Evolutionary conservation across 2,113 vertebrate species (phyloP).

Genomic region (Brienomyrus longianalis): DNA sequence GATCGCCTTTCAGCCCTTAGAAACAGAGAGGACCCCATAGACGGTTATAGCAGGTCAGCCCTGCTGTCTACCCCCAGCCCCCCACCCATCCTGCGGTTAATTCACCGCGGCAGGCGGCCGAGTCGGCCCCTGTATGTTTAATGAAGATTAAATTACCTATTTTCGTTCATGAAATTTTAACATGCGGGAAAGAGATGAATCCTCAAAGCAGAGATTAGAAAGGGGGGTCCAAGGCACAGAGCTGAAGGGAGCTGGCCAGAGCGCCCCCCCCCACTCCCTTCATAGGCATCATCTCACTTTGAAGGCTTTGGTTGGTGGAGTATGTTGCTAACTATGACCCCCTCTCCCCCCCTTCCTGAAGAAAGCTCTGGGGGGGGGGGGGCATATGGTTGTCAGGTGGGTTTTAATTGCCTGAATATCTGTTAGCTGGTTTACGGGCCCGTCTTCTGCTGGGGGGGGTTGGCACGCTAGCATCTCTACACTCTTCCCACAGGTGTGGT

Average conservation of each 20-base stretch:
- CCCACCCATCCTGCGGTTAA: slow-evolving; percentile 46
- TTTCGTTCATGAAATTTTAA: slow-evolving; percentile 59
- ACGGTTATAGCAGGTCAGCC: slow-evolving; percentile 45
- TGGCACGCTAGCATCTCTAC: too few species aligned
- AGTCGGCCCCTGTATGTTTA: slow-evolving; percentile 56
- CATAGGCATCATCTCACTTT: neutral
- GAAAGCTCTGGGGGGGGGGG: neutral
- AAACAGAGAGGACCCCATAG: slow-evolving; percentile 44
- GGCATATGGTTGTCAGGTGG: neutral
- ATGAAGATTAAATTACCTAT: slow-evolving; percentile 65
- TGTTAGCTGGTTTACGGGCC: neutral
- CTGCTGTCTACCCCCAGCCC: slow-evolving; percentile 38
- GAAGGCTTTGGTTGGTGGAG: neutral
- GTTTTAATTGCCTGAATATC: slow-evolving; percentile 1
- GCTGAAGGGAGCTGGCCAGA: slow-evolving; percentile 23
- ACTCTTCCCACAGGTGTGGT: neutral
- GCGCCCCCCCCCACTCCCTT: slow-evolving; percentile 25
- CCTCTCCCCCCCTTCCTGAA: neutral
- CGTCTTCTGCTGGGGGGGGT: neutral
- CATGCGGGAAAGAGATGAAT: slow-evolving; percentile 39
- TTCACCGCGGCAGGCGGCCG: slow-evolving; percentile 43
- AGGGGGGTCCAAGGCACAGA: slow-evolving; percentile 23
- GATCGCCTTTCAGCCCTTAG: slow-evolving; percentile 37
- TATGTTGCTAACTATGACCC: neutral
- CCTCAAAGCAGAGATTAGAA: slow-evolving; percentile 43